These are phyloP conservation scores for Homarus americanus DNA, from an alignment of 1,140 invertebrate species.

Conservation along the genomic window DNA sequence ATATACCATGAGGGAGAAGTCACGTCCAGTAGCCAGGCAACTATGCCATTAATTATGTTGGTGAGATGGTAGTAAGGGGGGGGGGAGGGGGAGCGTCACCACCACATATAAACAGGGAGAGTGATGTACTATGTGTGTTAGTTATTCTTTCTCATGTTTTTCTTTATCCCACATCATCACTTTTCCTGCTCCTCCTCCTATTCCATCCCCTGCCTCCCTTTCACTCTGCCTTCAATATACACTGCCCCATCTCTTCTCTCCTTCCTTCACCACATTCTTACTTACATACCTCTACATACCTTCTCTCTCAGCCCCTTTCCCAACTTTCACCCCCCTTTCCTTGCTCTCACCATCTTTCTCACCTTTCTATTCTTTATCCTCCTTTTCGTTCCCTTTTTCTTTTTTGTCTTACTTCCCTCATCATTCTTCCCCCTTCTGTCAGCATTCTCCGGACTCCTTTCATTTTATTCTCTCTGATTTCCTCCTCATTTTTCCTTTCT, in stretches of 20 bases:
- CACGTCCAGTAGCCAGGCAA: slow-evolving; percentile 8
- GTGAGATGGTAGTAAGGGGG: too few species aligned
- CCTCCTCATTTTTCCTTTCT: not conserved
- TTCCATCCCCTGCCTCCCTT: not conserved
- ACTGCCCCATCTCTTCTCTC: not conserved
- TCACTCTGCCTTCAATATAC: too few species aligned
- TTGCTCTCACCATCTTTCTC: not conserved
- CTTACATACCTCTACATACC: not conserved
- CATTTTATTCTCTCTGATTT: not conserved
- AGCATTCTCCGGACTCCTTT: too few species aligned
- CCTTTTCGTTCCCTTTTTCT: not conserved
- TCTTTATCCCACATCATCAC: not conserved
- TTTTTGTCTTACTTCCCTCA: not conserved
- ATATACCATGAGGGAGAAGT: not conserved
- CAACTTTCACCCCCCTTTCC: not conserved
- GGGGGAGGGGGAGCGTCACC: too few species aligned
- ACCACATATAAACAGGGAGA: too few species aligned
- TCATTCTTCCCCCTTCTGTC: not conserved
- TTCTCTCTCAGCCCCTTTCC: not conserved
- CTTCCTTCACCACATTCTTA: not conserved
- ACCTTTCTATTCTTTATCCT: not conserved
- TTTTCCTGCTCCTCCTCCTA: not conserved
- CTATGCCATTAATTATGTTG: slow-evolving; percentile 38
- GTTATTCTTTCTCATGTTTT: not conserved
- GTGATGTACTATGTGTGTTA: too few species aligned